phyloP scores from a whole-genome alignment of 2,888 invertebrate genomes.

The Crioceris asparagi region DNA sequence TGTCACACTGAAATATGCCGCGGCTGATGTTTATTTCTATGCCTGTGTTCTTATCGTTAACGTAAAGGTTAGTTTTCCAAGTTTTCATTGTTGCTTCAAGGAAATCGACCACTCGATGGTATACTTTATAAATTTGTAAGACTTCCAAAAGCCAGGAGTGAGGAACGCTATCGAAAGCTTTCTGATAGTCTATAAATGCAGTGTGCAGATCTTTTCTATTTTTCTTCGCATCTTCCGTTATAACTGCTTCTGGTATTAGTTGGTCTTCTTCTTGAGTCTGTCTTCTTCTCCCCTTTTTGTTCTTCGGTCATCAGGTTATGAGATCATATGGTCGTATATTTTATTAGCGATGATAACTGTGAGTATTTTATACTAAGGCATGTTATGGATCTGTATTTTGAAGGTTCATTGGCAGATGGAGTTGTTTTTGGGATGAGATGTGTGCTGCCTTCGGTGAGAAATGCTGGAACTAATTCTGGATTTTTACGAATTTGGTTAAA shows the following conservation, averaged over 20 bases:
- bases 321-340: too few relatives aligned
- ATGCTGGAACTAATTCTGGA: neutral
- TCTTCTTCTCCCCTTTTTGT: neutral
- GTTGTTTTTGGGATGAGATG: neutral
- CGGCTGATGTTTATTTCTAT: neutral
- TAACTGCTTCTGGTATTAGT: neutral
- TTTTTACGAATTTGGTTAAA: too few relatives aligned
- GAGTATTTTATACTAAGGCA: too few relatives aligned
- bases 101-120: neutral
- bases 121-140: neutral
- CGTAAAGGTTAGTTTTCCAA: neutral
- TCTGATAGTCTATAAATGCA: neutral
- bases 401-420: neutral
- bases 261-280: neutral
- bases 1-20: neutral
- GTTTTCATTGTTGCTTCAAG: neutral
- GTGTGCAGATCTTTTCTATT: neutral
- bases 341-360: too few relatives aligned
- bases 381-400: neutral
- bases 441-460: neutral
- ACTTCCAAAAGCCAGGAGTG: neutral
- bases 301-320: neutral
- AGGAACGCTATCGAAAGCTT: neutral
- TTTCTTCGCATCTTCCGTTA: neutral
- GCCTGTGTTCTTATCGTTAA: neutral